These are phyloP conservation scores for Ennomos fuscantarius DNA, from an alignment of 2,888 invertebrate genomes.

Conservation along the genomic window DNA sequence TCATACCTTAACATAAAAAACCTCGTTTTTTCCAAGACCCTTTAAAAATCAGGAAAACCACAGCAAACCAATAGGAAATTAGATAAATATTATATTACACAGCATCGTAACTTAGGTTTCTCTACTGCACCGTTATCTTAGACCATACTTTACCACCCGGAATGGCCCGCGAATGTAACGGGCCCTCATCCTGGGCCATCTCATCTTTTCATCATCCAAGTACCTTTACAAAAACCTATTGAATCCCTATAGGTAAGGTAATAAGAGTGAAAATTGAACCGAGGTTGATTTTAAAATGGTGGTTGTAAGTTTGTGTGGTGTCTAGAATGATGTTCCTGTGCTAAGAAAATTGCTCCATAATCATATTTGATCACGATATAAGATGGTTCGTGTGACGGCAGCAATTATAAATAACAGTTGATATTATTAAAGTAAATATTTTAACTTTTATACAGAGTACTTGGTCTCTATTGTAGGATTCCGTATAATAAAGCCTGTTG, in stretches of 20 bases:
- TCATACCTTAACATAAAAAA: too few relatives aligned
- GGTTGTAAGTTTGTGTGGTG: conserved; percentile 21
- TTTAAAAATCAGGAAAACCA: conserved; percentile 29
- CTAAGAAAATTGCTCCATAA: conserved; percentile 55
- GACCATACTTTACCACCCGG: conserved; percentile 58
- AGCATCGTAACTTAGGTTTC: conserved; percentile 31
- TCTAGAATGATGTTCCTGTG: conserved; percentile 50
- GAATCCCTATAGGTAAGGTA: not conserved
- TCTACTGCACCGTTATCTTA: conserved; percentile 58
- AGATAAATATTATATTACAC: conserved; percentile 10
- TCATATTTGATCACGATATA: conserved; percentile 46
- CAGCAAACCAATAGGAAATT: conserved; percentile 28
- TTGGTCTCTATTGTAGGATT: too few relatives aligned
- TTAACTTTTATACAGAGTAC: not conserved
- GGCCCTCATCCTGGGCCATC: conserved; percentile 37
- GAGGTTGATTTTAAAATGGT: not conserved
- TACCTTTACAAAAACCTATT: conserved; percentile 3
- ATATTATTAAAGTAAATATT: not conserved
- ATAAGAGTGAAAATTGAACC: conserved; percentile 33
- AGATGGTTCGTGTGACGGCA: conserved; percentile 23
- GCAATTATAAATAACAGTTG: conserved; percentile 6
- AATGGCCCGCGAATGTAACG: conserved; percentile 63
- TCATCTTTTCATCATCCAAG: conserved; percentile 8
- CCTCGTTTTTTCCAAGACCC: too few relatives aligned
- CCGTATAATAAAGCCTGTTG: too few relatives aligned